A percentile compares a stretch with the other conserved stretches of the same genome.
Evolutionary conservation across 1,140 invertebrate genomes (phyloP).

Genomic region (Physella acuta): DNA sequence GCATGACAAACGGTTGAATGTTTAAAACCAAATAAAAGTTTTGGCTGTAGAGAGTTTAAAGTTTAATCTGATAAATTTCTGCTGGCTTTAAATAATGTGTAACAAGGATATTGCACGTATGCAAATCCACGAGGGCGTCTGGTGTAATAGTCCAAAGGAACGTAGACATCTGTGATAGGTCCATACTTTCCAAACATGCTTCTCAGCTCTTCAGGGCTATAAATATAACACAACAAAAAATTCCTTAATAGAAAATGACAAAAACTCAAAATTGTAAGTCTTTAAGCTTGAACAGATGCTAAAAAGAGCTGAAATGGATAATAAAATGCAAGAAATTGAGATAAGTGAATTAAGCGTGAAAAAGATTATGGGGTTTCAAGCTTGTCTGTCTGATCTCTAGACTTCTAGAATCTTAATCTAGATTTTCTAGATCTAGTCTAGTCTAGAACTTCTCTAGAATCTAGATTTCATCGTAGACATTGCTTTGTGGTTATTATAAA

Average conservation of each 20-base stretch:
- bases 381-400: background rate
- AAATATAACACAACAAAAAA: background rate
- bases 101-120: slow-evolving; percentile 63
- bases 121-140: slow-evolving; percentile 61
- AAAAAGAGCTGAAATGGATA: too few relatives aligned
- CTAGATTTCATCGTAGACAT: background rate
- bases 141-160: slow-evolving; percentile 63
- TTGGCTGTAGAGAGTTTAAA: too few relatives aligned
- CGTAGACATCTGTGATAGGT: slow-evolving; percentile 62
- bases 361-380: too few relatives aligned
- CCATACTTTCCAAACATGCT: slow-evolving; percentile 63
- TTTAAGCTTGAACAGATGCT: too few relatives aligned
- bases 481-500: background rate
- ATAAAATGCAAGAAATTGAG: too few relatives aligned
- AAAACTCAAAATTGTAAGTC: too few relatives aligned
- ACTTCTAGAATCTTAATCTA: background rate
- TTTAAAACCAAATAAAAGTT: too few relatives aligned
- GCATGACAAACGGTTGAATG: too few relatives aligned
- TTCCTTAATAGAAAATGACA: too few relatives aligned
- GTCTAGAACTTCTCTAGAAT: background rate
- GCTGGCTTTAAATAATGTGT: background rate
- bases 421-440: background rate
- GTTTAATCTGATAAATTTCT: too few relatives aligned
- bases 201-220: slow-evolving; percentile 57
- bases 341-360: too few relatives aligned